Evolutionary conservation across 64 coral and sea anemone genomes (phyloP).

Genomic region (Exaiptasia diaphana): DNA sequence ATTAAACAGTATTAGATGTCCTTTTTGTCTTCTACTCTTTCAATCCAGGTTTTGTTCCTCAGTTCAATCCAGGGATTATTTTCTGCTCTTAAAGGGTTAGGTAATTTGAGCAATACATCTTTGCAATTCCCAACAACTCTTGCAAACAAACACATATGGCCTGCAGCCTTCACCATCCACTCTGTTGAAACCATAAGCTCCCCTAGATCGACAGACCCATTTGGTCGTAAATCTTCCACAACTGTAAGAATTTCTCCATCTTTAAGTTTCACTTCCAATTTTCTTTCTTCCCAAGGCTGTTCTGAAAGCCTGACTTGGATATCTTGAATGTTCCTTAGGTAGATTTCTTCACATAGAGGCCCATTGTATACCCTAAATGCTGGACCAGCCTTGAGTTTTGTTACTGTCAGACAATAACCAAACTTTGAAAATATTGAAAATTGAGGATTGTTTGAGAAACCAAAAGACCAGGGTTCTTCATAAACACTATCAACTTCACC

Average conservation of each 20-base stretch:
- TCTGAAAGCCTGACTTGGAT: constrained; percentile 51
- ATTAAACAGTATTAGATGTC: not conserved
- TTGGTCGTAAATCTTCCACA: constrained; percentile 16
- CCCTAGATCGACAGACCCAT: constrained; percentile 41
- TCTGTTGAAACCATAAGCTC: constrained; percentile 79
- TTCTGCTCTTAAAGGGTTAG: constrained; percentile 48
- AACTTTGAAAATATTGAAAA: constrained; percentile 60
- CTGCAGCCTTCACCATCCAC: constrained; percentile 75
- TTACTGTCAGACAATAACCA: constrained; percentile 12
- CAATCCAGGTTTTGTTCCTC: constrained; percentile 68
- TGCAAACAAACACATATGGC: constrained; percentile 54
- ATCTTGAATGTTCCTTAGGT: constrained; percentile 21
- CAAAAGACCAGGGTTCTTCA: constrained; percentile 59
- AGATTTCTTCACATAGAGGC: constrained; percentile 19
- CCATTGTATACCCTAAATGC: constrained; percentile 32
- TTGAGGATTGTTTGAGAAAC: constrained; percentile 31
- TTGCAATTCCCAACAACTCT: constrained; percentile 3
- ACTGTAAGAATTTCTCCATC: constrained; percentile 34
- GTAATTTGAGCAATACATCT: constrained; percentile 41
- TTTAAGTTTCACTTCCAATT: constrained; percentile 49
- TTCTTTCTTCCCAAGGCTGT: constrained; percentile 58
- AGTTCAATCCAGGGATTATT: constrained; percentile 72
- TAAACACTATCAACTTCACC: constrained; percentile 66
- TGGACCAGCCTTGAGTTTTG: not conserved
- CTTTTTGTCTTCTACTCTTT: constrained; percentile 14